Evolutionary conservation across 2,888 invertebrate species (phyloP), one percentile per base, ranked within the genome.

Genomic region (Craniophora ligustri): DNA sequence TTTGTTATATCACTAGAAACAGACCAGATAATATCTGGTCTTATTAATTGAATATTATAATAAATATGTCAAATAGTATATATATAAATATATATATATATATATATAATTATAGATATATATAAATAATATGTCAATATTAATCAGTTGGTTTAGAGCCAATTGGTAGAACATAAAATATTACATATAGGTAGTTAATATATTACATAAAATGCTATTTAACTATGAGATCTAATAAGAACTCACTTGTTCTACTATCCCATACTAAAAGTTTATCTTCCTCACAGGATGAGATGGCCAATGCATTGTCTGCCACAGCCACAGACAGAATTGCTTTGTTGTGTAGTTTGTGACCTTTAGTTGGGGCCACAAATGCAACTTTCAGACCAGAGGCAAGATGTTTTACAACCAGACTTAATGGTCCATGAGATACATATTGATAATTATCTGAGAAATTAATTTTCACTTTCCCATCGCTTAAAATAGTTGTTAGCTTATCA

Each of bases 241-340:
- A 72, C 82, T 81, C 88, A 85, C 96, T 95, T 78, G 93, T 94
- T 67, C 94, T 89, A 38, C 94, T 94, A 71, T 95, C 95, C 96
- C 96, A 96, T 10, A 96, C 87, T 42, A 94, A 78, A 1, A 96
- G 81, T 71, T 93, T 93, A 57, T 95, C 94, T 49, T 91, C 94
- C 63, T 94, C 93, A 81, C 95, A 94, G 48, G 94, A 94, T 7
- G 96, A 96, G 11, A 95, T 94, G 21, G 94, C 95, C 28, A 95
- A 84, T 8, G 95, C 95, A 73, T 94, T 95, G 41, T 93, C 87
- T 39, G 95, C 94, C 16, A 76, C 93, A 69, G 94, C 94, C n/a
- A 96, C 81, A 55, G 95, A 94, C 3, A 94, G 70, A n/a, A 95
- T 88, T 83, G 82, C 91, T 59, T 94, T 92, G 72, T 89, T 76